Conservation (phyloP, 2,888 invertebrate genomes). For the Campoplex capitator region DNA sequence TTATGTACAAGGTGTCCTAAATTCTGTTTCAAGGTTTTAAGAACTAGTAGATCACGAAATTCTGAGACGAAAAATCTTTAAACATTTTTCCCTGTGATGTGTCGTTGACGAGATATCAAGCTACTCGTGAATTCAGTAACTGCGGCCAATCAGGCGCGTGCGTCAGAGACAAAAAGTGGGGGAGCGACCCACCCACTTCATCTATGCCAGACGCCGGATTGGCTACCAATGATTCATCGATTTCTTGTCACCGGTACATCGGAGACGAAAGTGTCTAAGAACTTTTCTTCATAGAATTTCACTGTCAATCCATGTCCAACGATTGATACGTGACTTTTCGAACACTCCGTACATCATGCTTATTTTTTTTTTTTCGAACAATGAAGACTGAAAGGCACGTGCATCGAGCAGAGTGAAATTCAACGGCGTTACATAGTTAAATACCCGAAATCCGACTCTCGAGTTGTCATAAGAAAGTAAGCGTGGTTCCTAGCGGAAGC, state of each 20-base stretch:
- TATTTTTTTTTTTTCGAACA: neutral
- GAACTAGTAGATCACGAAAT: neutral
- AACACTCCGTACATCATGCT: neutral
- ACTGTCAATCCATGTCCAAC: neutral
- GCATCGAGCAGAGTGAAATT: conserved; percentile 35
- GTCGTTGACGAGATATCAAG: neutral
- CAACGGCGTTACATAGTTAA: conserved; percentile 13
- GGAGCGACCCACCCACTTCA: neutral
- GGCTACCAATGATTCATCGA: neutral
- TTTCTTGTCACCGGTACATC: neutral
- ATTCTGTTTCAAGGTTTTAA: neutral
- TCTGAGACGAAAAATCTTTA: neutral
- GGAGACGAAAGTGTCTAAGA: neutral
- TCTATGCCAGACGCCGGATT: neutral
- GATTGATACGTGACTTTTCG: neutral
- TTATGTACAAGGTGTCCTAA: neutral
- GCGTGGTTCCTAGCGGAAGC: conserved; percentile 43
- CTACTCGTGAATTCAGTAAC: neutral
- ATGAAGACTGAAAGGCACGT: neutral
- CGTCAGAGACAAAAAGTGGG: neutral
- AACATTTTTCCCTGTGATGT: neutral
- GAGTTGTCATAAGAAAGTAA: conserved; percentile 30
- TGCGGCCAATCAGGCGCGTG: neutral
- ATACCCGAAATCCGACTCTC: conserved; percentile 23
- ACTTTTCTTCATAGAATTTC: neutral